Base-by-base conservation (phyloP, 2,888 invertebrate species). In the Zele albiditarsus region DNA sequence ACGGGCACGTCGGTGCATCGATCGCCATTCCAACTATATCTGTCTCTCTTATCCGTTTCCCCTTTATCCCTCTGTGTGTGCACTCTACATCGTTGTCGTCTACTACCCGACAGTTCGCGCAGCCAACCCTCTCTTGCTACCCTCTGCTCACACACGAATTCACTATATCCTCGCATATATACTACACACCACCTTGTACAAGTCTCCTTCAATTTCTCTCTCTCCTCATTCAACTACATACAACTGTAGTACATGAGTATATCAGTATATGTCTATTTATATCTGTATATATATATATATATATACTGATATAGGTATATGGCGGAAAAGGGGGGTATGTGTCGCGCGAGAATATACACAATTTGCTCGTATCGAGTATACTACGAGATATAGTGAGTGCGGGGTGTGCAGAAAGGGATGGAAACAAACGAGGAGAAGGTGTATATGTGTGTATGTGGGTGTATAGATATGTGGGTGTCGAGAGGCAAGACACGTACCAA, bases 1-100 rank as follows among this genome's bases (percentile, higher is more conserved):
- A 58, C 38, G 60, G 60, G 16, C 58, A 49, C 67, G 67, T n/a
- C 67, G 82, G 82, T 83, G 83, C 83, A 83, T 83, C 83, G 83
- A 83, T 83, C 83, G 74, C 69, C 74, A 74, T 74, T 63, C 57
- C 31, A 60, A 25, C 28, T 53, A 28, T 31, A 67, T 67, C 27
- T 28, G 28, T 23, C 49, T 31, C 38, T 14, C 20, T 57, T 27
- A n/a, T 57, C 28, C 57, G 20, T 68, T 28, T 38, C 27, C 28
- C n/a, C 57, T 31, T 38, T 65, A 20, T 53, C 33, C 60, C 60
- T 57, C 31, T 60, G 31, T 81, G 23, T 81, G 33, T 60, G 23
- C 67, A 31, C 49, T 60, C 73, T 68, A 78, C 76, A 76, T 78
- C 81, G 79, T 78, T 75, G 62, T 33, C 60, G 78, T 58, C 53